phyloP scores from a whole-genome alignment of 2,888 invertebrate genomes.

The Meiosimyza platycephala region DNA sequence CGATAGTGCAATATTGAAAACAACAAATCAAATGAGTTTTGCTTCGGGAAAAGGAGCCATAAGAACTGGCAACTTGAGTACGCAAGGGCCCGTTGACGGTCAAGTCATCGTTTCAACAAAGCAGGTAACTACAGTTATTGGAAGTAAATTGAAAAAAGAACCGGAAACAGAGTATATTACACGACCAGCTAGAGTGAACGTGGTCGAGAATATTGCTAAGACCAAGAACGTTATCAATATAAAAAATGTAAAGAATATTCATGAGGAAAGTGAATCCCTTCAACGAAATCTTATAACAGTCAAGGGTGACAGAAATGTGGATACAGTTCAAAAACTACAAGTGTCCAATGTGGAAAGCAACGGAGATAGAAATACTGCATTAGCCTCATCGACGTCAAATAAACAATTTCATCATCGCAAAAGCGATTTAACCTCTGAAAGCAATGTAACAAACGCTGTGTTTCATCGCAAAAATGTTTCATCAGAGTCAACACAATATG shows the following conservation, averaged over 20 bases:
- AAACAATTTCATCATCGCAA: constrained; percentile 75
- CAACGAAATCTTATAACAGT: constrained; percentile 51
- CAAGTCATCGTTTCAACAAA: constrained; percentile 69
- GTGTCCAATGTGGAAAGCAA: constrained; percentile 17
- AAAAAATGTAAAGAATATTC: constrained; percentile 57
- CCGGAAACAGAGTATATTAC: constrained; percentile 64
- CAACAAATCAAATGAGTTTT: constrained; percentile 73
- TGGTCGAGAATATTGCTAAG: constrained; percentile 62
- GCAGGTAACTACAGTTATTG: constrained; percentile 67
- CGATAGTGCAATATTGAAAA: constrained; percentile 70
- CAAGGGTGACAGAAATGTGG: not conserved
- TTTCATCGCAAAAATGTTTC: constrained; percentile 75
- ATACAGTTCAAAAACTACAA: not conserved
- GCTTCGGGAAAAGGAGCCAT: constrained; percentile 67
- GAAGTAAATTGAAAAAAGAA: constrained; percentile 59
- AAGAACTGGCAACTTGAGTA: constrained; percentile 63
- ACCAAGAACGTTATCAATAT: constrained; percentile 61
- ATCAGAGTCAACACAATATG: constrained; percentile 54
- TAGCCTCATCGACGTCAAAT: constrained; percentile 45
- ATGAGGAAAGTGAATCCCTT: constrained; percentile 54
- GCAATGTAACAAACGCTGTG: constrained; percentile 81
- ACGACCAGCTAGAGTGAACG: constrained; percentile 61
- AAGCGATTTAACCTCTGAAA: constrained; percentile 79
- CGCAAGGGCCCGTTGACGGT: constrained; percentile 68
- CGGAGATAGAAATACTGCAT: constrained; percentile 35